Percentiles rank a stretch among this genome's conserved stretches.
Conservation (phyloP, 2,113 vertebrate genomes). For the Cariama cristata region DNA sequence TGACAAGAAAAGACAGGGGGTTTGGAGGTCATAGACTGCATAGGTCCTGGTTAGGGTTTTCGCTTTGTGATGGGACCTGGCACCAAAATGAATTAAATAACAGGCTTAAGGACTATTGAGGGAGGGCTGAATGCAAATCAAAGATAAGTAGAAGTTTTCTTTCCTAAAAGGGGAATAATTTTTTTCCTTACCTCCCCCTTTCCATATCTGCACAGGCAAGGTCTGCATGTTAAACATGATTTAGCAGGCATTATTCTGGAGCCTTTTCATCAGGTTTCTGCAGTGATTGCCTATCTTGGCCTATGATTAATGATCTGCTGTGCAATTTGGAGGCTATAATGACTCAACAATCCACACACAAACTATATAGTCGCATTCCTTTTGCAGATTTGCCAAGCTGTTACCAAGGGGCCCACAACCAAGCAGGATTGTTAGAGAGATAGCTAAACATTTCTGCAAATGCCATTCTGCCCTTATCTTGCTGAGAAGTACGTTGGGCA, state of each 20-base stretch:
- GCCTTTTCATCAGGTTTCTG: slow-evolving; percentile 79
- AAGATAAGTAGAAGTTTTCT: slow-evolving; percentile 92
- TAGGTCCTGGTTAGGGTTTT: slow-evolving; percentile 80
- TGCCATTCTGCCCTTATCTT: slow-evolving; percentile 82
- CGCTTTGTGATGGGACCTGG: slow-evolving; percentile 84
- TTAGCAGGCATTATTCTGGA: slow-evolving; percentile 82
- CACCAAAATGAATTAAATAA: slow-evolving; percentile 90
- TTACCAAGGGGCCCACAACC: slow-evolving; percentile 83
- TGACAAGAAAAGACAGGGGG: slow-evolving; percentile 86
- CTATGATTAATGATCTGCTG: slow-evolving; percentile 90
- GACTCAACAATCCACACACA: slow-evolving; percentile 82
- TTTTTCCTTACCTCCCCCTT: slow-evolving; percentile 74
- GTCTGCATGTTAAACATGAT: slow-evolving; percentile 88
- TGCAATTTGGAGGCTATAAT: slow-evolving; percentile 87
- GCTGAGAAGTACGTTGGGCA: slow-evolving; percentile 68
- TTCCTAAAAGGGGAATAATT: slow-evolving; percentile 83
- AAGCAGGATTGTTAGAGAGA: slow-evolving; percentile 83
- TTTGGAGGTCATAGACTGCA: slow-evolving; percentile 84
- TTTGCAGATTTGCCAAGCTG: slow-evolving; percentile 86
- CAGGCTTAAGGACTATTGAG: slow-evolving; percentile 88
- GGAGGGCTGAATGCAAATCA: slow-evolving; percentile 88
- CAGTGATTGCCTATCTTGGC: slow-evolving; percentile 85
- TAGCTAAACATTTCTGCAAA: slow-evolving; percentile 84
- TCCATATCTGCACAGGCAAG: slow-evolving; percentile 85
- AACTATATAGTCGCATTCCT: slow-evolving; percentile 86